Base-by-base conservation (phyloP, 2,797 vertebrate genomes). In the Mareca penelope region DNA sequence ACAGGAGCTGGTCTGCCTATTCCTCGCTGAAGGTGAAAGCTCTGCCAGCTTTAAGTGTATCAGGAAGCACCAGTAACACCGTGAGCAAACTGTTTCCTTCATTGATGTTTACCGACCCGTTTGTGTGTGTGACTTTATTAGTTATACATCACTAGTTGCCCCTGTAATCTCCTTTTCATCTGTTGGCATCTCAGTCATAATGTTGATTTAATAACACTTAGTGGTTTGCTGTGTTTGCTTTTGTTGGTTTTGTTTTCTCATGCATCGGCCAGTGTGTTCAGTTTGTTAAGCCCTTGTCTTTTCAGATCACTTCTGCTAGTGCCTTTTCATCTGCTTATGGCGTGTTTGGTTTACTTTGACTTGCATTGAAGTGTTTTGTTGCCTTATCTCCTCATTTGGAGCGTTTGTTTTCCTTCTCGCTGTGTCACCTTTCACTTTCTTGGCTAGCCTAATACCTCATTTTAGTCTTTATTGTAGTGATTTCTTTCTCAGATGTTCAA, bases 391-490 rank as follows among this genome's bases (percentile, higher is more conserved):
- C 12, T 76, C 18, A 7, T 6, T 87, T 23, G 63, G 55, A 17
- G 31, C 33, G 3, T 72, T 89, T 85, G 73, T 64, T 88, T 91
- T 92, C 64, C 11, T 67, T 57, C 26, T 81, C 29, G 52, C 17
- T 96, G 78, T 52, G 57, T 95, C 46, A 76, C 55, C n/a, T 95
- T 95, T 92, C 57, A 70, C 31, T 94, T 96, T 95, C 67, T 96
- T 93, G 87, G 93, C 22, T 37, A 92, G 37, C 57, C 87, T 82
- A 42, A 65, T 64, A 16, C 29, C 69, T 90, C 64, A 6, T 44
- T 44, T 44, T 44, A 44, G 31, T 85, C 56, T 91, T 88, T 87
- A 24, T 39, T 90, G 55, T 2, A 50, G 48, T 60, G 69, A 85
- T 70, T 63, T 26, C 7, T 4, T 24, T 28, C 9, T 14, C 15